These are phyloP conservation scores for Vanacampus margaritifer DNA, from an alignment of 2,113 vertebrate species.

Conservation along the genomic window DNA sequence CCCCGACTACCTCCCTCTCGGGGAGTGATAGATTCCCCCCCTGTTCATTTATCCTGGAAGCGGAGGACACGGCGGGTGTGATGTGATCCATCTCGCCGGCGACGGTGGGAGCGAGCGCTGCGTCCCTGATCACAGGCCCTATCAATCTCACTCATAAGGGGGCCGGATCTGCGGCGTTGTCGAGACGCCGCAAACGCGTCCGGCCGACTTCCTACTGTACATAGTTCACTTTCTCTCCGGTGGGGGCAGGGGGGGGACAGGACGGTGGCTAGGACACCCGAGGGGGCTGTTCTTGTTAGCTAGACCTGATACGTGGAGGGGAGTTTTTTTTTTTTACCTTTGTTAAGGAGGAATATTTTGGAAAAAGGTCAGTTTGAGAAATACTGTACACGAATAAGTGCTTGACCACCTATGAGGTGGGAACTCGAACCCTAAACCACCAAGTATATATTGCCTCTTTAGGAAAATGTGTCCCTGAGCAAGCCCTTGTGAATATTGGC, in stretches of 20 bases:
- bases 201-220: slow-evolving; percentile 67
- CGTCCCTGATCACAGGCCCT: slow-evolving; percentile 76
- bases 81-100: slow-evolving; percentile 76
- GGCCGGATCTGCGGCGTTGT: slow-evolving; percentile 71
- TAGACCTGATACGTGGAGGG: background rate
- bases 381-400: no score
- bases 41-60: slow-evolving; percentile 79
- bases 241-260: slow-evolving; percentile 40
- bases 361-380: no score
- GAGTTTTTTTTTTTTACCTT: no score
- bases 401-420: no score
- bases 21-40: slow-evolving; percentile 76
- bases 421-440: no score
- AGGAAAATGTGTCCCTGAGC: no score
- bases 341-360: no score
- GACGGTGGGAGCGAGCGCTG: slow-evolving; percentile 69
- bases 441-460: no score
- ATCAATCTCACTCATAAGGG: slow-evolving; percentile 78
- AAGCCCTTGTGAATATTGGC: no score
- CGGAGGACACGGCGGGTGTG: slow-evolving; percentile 69
- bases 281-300: background rate
- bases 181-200: slow-evolving; percentile 63
- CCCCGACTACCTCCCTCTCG: slow-evolving; percentile 40
- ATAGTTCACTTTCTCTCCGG: slow-evolving; percentile 43
- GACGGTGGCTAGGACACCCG: slow-evolving; percentile 35